These are phyloP conservation scores for Rhodeus uyekii DNA, from an alignment of 2,797 vertebrate genomes.

Conservation along the genomic window DNA sequence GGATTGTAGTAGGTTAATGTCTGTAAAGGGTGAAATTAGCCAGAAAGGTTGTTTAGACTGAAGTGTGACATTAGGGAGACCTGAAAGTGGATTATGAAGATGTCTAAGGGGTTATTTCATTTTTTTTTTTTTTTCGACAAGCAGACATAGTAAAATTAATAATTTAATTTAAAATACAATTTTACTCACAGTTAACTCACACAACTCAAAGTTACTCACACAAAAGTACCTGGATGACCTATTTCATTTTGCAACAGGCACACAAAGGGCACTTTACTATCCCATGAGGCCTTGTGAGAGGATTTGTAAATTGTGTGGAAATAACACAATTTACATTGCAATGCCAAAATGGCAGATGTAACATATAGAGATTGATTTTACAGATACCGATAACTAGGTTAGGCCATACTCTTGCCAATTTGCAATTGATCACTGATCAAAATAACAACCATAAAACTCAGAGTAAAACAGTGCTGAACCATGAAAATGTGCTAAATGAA, in stretches of 20 bases:
- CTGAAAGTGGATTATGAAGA: background rate
- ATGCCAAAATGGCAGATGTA: background rate
- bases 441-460: too few relatives aligned
- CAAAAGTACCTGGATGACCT: background rate
- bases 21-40: background rate
- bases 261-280: background rate
- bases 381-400: too few relatives aligned
- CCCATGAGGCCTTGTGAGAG: background rate
- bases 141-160: background rate
- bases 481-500: too few relatives aligned
- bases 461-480: too few relatives aligned
- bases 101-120: too few relatives aligned
- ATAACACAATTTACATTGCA: background rate
- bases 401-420: too few relatives aligned
- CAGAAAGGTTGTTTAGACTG: background rate
- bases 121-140: background rate
- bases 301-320: background rate
- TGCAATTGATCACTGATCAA: too few relatives aligned
- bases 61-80: background rate
- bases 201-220: too few relatives aligned
- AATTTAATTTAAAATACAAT: background rate
- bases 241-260: background rate
- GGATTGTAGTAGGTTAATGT: background rate
- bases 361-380: too few relatives aligned
- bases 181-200: too few relatives aligned